Conservation (phyloP, 2,797 vertebrate species). For the Apogon talboti region DNA sequence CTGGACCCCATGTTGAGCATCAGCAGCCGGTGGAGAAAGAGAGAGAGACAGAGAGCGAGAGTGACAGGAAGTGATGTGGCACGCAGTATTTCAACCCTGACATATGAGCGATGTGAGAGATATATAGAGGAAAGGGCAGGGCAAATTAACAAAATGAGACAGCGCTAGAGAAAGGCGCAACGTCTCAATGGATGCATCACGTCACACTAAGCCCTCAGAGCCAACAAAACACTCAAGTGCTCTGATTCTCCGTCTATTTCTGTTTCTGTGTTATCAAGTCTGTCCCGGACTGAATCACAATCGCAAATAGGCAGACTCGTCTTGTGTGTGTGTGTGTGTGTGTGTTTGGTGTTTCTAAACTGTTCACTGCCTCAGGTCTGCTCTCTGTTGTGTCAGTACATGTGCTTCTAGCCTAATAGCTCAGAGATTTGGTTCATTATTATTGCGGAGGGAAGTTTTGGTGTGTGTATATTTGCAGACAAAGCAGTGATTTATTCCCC, state of each 20-base stretch:
- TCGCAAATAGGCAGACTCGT: constrained; percentile 7
- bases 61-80: constrained; percentile 1
- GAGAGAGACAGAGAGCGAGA: neutral
- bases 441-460: neutral
- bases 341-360: constrained; percentile 4
- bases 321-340: constrained; percentile 1
- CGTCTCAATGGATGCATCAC: constrained; percentile 17
- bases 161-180: neutral
- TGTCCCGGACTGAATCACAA: constrained; percentile 29
- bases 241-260: constrained; percentile 24
- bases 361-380: constrained; percentile 34
- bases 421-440: constrained; percentile 40
- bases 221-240: constrained; percentile 26
- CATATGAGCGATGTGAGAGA: constrained; percentile 5
- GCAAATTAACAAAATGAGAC: constrained; percentile 22
- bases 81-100: constrained; percentile 24
- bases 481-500: constrained; percentile 49
- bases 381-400: constrained; percentile 35
- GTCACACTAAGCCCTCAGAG: constrained; percentile 11
- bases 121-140: constrained; percentile 8
- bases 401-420: constrained; percentile 40
- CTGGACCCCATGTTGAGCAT: neutral
- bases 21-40: neutral
- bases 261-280: constrained; percentile 21
- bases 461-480: constrained; percentile 36